Conservation (phyloP, 1,140 invertebrate genomes). For the Drosophila nasuta region DNA sequence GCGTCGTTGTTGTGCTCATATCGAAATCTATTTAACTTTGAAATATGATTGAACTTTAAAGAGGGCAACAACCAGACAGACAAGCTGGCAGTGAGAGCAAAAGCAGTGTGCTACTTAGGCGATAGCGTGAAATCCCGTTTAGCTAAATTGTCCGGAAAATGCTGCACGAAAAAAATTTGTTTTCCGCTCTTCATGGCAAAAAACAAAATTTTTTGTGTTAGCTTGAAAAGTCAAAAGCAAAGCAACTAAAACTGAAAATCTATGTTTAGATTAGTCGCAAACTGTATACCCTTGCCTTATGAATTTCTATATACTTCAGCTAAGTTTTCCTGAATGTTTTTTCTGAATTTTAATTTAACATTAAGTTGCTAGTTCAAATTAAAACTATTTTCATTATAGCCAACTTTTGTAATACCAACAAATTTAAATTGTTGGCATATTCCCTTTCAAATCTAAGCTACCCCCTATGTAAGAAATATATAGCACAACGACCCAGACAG, state of each 20-base stretch:
- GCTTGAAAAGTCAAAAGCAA: conserved; percentile 21
- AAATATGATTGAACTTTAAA: conserved; percentile 76
- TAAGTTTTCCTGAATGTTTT: no score
- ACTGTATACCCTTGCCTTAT: background rate
- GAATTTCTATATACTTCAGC: no score
- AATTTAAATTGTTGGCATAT: background rate
- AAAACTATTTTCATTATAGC: no score
- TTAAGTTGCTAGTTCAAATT: no score
- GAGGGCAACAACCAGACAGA: conserved; percentile 16
- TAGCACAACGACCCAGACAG: conserved; percentile 9
- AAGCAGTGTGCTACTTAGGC: conserved; percentile 18
- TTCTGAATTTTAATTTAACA: no score
- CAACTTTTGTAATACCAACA: background rate
- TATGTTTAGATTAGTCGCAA: background rate
- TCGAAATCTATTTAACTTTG: conserved; percentile 70
- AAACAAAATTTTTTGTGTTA: conserved; percentile 46
- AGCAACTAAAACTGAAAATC: background rate
- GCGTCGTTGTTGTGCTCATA: conserved; percentile 33
- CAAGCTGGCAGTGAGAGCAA: background rate
- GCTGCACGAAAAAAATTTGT: conserved; percentile 63
- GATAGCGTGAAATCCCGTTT: conserved; percentile 75
- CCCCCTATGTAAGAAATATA: background rate
- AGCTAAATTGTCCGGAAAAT: conserved; percentile 81
- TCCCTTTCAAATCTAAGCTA: background rate
- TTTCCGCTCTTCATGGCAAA: conserved; percentile 52